Conservation (phyloP, 2,113 vertebrate genomes). For the Taurulus bubalis region DNA sequence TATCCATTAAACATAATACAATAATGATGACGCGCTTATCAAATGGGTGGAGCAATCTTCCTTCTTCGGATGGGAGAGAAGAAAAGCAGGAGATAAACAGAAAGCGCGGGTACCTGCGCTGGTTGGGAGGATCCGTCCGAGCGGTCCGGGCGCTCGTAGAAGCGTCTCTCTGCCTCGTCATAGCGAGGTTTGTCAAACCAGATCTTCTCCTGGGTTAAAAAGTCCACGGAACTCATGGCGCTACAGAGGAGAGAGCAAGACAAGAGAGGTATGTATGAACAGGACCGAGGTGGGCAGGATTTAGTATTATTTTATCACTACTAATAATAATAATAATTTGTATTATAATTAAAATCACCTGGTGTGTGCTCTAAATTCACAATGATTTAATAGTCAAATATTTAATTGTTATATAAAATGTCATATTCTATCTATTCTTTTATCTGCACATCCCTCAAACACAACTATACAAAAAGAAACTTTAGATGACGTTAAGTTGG, state of each 20-base stretch:
- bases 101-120: slow-evolving; percentile 60
- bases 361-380: not conserved
- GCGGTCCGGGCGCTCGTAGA: slow-evolving; percentile 84
- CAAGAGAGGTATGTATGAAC: slow-evolving; percentile 36
- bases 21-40: no score
- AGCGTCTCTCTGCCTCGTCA: slow-evolving; percentile 90
- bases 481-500: not conserved
- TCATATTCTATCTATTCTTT: not conserved
- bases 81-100: no score
- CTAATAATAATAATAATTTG: not conserved
- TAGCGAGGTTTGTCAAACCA: slow-evolving; percentile 96
- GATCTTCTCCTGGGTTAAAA: slow-evolving; percentile 90
- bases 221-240: slow-evolving; percentile 87
- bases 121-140: slow-evolving; percentile 67
- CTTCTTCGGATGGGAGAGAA: no score
- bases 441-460: not conserved
- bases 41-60: no score
- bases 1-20: no score
- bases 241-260: slow-evolving; percentile 72
- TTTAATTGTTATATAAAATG: not conserved
- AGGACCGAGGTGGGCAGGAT: slow-evolving; percentile 44
- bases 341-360: not conserved
- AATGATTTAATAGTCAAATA: not conserved
- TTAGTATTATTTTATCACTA: not conserved
- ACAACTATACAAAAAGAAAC: not conserved